Conservation (phyloP, 2,113 vertebrate genomes). For the Camelus bactrianus region DNA sequence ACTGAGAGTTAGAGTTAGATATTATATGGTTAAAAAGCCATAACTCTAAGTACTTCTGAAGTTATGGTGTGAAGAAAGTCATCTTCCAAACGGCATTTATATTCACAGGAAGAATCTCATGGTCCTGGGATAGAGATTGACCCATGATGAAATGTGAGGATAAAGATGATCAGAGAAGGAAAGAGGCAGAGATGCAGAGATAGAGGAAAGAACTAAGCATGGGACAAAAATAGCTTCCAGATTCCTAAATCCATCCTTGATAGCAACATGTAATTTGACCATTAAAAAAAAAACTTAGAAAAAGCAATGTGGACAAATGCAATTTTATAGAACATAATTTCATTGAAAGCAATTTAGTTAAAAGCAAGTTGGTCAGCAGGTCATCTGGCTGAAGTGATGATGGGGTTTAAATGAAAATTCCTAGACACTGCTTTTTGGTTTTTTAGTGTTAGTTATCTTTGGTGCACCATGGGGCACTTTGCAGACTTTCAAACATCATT, state of each 20-base stretch:
- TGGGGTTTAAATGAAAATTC: constrained; percentile 8
- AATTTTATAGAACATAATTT: constrained; percentile 36
- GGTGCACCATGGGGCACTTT: not conserved
- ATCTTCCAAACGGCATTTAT: not conserved
- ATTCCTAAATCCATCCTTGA: not conserved
- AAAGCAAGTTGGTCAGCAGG: constrained; percentile 34
- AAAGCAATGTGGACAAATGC: not conserved
- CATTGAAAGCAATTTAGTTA: constrained; percentile 7
- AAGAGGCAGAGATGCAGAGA: not conserved
- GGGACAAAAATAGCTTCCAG: not conserved
- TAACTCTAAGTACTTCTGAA: not conserved
- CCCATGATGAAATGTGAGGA: not conserved
- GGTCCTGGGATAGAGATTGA: not conserved
- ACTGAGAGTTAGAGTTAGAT: not conserved
- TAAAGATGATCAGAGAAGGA: not conserved
- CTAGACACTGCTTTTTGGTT: not conserved
- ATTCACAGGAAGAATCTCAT: not conserved
- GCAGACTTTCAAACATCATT: not conserved
- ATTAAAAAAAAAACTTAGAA: not conserved
- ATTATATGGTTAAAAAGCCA: not conserved
- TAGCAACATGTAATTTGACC: not conserved
- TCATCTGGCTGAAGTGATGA: constrained; percentile 16
- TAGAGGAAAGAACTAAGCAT: not conserved
- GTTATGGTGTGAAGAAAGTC: not conserved
- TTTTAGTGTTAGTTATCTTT: not conserved